Percentiles rank a stretch among this genome's conserved stretches.
Conservation (phyloP, 2,888 invertebrate species). For the Drosophila pseudotalamancana region DNA sequence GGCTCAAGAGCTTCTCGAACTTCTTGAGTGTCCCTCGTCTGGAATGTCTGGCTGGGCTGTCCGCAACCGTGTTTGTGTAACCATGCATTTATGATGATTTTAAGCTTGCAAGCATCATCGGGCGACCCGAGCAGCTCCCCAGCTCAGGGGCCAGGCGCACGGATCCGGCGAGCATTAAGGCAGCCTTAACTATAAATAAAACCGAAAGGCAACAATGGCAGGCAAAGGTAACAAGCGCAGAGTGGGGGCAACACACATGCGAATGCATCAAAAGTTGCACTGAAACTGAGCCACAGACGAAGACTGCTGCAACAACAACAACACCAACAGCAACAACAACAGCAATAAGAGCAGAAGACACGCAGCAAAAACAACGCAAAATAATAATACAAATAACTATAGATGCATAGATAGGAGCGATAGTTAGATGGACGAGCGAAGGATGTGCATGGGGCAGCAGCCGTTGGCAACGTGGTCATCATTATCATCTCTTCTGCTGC, state of each 20-base stretch:
- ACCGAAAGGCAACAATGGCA: slow-evolving; percentile 67
- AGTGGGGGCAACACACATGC: slow-evolving; percentile 38
- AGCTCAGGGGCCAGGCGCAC: slow-evolving; percentile 20
- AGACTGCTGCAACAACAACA: slow-evolving; percentile 12
- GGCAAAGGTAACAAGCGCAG: background rate
- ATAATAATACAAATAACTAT: slow-evolving; percentile 79
- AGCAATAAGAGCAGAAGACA: too few relatives aligned
- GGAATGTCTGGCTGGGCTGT: slow-evolving; percentile 19
- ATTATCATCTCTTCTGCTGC: slow-evolving; percentile 28
- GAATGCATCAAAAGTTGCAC: slow-evolving; percentile 65
- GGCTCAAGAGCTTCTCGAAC: too few relatives aligned
- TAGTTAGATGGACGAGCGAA: slow-evolving; percentile 74
- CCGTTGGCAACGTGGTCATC: slow-evolving; percentile 57
- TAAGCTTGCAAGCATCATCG: slow-evolving; percentile 71
- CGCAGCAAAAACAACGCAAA: slow-evolving; percentile 65
- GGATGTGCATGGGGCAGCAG: slow-evolving; percentile 50
- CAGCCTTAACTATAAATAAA: slow-evolving; percentile 76
- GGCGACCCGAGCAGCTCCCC: slow-evolving; percentile 29
- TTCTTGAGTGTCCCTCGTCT: slow-evolving; percentile 8
- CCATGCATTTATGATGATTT: slow-evolving; percentile 80
- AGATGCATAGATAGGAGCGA: slow-evolving; percentile 76
- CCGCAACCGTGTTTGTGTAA: slow-evolving; percentile 50
- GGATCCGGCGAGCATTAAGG: slow-evolving; percentile 60
- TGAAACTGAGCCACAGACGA: slow-evolving; percentile 34
- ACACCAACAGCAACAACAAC: slow-evolving; percentile 10